Base-by-base conservation (phyloP, 2,797 vertebrate species). In the Champsocephalus esox region DNA sequence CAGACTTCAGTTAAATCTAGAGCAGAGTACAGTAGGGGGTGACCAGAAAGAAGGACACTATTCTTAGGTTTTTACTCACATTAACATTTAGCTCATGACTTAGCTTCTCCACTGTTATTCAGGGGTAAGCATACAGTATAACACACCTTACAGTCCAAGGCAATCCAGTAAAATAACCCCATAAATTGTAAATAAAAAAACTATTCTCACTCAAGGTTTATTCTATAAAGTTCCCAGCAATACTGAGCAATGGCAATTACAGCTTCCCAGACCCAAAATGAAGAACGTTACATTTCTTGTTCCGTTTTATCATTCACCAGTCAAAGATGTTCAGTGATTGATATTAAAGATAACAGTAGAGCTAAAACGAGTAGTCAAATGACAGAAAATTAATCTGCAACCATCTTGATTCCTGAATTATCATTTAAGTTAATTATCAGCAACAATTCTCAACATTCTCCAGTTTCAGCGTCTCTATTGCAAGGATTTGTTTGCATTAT, bases 1-100 rank as follows among this genome's bases (percentile, higher is more conserved):
- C 19, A 63, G n/a, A 73, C 46, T 41, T 43, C 3, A 63, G 55
- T 9, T 77, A 41, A 60, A 77, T 81, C n/a, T 51, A 82, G 59
- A 32, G 32, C 55, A 67, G 38, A 55, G 46, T 10, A 61, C 41
- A 61, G 46, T 12, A 7, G 12, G 65, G 41, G 34, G 9, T 21
- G 8, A 58, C 51, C 56, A 52, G 41, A 55, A 52, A 65, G 60
- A 41, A 63, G 38, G 56, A 45, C 38, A 63, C 3, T 5, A 43
- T 13, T 55, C 17, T 46, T 38, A 17, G 13, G 3, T 52, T 62
- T 70, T 12, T 56, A 32, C 50, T 58, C 19, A 38, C 6, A 38
- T 7, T 1, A 55, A 62, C 16, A 58, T 72, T 80, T 59, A 41
- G 1, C 21, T 66, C 17, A 48, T 5, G 12, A 43, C 7, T 44